Evolutionary conservation across 1,140 invertebrate species (phyloP).

Genomic region (Aplysia californica): DNA sequence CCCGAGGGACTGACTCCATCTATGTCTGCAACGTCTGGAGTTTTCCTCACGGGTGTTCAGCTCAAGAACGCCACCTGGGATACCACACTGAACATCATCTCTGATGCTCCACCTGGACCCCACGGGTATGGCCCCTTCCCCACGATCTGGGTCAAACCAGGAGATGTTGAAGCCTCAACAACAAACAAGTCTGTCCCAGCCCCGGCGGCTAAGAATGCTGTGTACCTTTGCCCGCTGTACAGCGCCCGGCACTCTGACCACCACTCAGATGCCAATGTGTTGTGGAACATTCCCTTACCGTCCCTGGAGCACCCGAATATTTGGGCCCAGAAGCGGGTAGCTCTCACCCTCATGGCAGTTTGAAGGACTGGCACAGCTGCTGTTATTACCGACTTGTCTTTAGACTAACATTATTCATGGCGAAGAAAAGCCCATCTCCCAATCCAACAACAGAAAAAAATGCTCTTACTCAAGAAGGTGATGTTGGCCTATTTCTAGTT

Average conservation of each 20-base stretch:
- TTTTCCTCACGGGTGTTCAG: slow-evolving; percentile 52
- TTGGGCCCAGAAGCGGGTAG: slow-evolving; percentile 48
- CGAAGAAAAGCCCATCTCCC: neutral
- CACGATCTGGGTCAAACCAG: slow-evolving; percentile 55
- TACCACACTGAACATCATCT: slow-evolving; percentile 37
- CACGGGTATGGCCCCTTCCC: slow-evolving; percentile 44
- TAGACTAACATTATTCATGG: neutral
- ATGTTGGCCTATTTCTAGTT: neutral
- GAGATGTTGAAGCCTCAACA: slow-evolving; percentile 11
- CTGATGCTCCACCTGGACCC: slow-evolving; percentile 36
- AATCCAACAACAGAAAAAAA: neutral
- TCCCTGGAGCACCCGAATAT: slow-evolving; percentile 33
- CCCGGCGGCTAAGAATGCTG: slow-evolving; percentile 16
- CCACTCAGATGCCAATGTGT: slow-evolving; percentile 44
- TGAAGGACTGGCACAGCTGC: neutral
- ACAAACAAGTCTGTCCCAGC: neutral
- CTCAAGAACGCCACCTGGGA: slow-evolving; percentile 63
- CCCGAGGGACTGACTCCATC: slow-evolving; percentile 46
- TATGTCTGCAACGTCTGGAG: slow-evolving; percentile 44
- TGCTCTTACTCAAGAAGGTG: neutral
- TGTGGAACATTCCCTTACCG: slow-evolving; percentile 44
- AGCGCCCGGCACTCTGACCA: slow-evolving; percentile 36
- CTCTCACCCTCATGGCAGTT: slow-evolving; percentile 8
- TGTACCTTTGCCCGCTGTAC: slow-evolving; percentile 47
- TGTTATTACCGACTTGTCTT: too few species aligned